Evolutionary conservation across 1,140 invertebrate genomes (phyloP).

Genomic region (Metopolophium dirhodum): DNA sequence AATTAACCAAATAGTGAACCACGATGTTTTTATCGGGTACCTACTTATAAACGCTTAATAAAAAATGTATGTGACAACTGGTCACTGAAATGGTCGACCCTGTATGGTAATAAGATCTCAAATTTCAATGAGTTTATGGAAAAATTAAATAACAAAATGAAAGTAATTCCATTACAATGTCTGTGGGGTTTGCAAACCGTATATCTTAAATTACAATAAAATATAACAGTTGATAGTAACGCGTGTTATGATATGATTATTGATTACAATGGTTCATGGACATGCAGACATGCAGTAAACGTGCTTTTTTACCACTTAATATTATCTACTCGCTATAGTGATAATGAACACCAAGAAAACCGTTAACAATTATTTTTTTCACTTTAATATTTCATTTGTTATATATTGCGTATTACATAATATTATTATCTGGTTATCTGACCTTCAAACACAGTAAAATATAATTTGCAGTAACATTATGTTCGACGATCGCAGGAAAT

Average conservation of each 20-base stretch:
- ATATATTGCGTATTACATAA: neutral
- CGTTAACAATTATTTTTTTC: neutral
- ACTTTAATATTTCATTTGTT: neutral
- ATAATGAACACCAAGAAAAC: neutral
- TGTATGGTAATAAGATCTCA: neutral
- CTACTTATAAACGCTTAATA: too few relatives aligned
- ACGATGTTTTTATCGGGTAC: too few relatives aligned
- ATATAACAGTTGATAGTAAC: neutral
- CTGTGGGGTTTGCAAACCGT: neutral
- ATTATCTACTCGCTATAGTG: neutral
- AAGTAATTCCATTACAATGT: neutral
- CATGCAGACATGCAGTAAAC: neutral
- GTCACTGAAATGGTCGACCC: neutral
- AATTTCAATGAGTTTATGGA: rapidly evolving
- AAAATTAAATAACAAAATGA: neutral
- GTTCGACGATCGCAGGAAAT: neutral
- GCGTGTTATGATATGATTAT: neutral
- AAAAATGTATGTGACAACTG: neutral
- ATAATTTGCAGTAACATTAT: neutral
- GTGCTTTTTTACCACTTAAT: neutral
- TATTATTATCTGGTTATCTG: neutral
- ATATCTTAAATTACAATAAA: neutral
- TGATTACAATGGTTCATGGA: neutral
- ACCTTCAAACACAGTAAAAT: neutral
- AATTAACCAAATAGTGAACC: too few relatives aligned